Conservation (phyloP, 2,888 invertebrate species). For the Tyria jacobaeae region DNA sequence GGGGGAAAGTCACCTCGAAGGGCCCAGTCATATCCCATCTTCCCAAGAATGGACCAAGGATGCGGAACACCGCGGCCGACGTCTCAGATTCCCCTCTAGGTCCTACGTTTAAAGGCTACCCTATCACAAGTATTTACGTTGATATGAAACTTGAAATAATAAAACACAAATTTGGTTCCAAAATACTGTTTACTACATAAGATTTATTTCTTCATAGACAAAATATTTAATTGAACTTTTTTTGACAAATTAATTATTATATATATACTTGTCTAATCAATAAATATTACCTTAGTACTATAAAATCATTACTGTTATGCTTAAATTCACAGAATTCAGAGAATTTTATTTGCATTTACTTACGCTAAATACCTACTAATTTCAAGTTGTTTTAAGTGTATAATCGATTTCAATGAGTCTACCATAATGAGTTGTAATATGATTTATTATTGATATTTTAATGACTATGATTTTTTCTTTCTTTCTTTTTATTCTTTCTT, state of each 20-base stretch:
- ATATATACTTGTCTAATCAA: slow-evolving; percentile 28
- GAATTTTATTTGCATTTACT: slow-evolving; percentile 27
- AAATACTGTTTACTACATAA: slow-evolving; percentile 51
- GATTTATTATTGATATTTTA: too few relatives aligned
- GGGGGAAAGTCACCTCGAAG: too few relatives aligned
- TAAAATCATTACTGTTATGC: slow-evolving; percentile 40
- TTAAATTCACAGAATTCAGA: slow-evolving; percentile 49
- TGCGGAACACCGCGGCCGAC: too few relatives aligned
- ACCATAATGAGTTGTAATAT: too few relatives aligned
- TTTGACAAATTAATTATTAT: slow-evolving; percentile 36
- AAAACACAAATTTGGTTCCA: slow-evolving; percentile 22
- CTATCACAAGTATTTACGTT: background rate
- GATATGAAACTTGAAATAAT: slow-evolving; percentile 6
- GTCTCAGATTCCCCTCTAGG: too few relatives aligned
- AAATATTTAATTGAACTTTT: slow-evolving; percentile 51
- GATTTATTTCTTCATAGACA: slow-evolving; percentile 51
- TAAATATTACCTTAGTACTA: slow-evolving; percentile 21
- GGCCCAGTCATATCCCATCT: too few relatives aligned
- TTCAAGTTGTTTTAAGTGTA: too few relatives aligned
- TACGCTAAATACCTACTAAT: slow-evolving; percentile 25
- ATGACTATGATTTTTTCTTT: too few relatives aligned
- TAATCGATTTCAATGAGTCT: too few relatives aligned
- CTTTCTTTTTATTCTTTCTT: too few relatives aligned
- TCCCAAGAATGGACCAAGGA: too few relatives aligned
- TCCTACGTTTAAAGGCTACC: background rate